These are phyloP conservation scores for Drosophila imparisetae DNA, from an alignment of 2,888 invertebrate genomes.

Conservation along the genomic window DNA sequence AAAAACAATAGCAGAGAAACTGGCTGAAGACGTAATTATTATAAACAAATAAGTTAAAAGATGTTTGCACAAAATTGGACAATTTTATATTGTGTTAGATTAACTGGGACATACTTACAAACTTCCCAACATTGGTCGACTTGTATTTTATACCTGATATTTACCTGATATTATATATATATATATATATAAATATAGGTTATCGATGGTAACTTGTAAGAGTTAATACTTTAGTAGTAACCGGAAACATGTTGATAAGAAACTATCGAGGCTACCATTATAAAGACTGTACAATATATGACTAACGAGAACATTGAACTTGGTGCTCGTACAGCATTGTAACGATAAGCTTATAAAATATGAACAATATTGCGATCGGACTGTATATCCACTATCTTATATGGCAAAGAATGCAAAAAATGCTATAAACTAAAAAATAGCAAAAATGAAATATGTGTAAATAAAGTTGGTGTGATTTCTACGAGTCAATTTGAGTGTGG, in stretches of 20 bases:
- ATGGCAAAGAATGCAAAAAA: slow-evolving; percentile 31
- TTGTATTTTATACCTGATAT: no score
- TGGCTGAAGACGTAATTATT: no score
- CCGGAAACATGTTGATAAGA: slow-evolving; percentile 20
- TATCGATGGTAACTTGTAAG: slow-evolving; percentile 19
- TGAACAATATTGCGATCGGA: slow-evolving; percentile 13
- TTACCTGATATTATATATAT: no score
- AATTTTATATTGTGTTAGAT: background rate
- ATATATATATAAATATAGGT: no score
- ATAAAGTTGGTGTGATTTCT: background rate
- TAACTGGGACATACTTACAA: background rate
- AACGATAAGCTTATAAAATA: slow-evolving; percentile 14
- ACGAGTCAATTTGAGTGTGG: slow-evolving; percentile 5
- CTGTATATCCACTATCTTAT: slow-evolving; percentile 17
- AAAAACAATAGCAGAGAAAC: no score
- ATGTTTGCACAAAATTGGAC: background rate
- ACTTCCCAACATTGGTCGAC: no score
- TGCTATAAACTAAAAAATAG: slow-evolving; percentile 28
- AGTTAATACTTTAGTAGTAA: slow-evolving; percentile 3
- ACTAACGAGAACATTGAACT: slow-evolving; percentile 40
- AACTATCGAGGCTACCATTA: slow-evolving; percentile 23
- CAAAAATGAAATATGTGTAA: slow-evolving; percentile 1
- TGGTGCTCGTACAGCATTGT: slow-evolving; percentile 4
- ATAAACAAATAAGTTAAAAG: background rate
- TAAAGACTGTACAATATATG: slow-evolving; percentile 34